Evolutionary conservation across 1,140 invertebrate species (phyloP), one percentile per base, ranked within the genome.

Genomic region (Pseudomyrmex pallidus): DNA sequence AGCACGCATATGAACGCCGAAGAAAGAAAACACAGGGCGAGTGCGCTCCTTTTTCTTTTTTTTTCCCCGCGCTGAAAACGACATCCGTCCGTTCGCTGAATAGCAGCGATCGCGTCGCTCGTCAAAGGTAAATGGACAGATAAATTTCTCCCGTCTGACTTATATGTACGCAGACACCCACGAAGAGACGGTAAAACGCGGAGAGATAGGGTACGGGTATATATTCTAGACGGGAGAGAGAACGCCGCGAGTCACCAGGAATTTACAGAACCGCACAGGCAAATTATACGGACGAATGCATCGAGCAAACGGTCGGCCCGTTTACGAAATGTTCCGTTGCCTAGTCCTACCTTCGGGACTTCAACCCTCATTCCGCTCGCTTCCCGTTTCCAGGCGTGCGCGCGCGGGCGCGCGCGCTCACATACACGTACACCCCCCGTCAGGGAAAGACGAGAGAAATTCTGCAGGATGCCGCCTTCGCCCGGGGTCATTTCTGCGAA

Each of bases 271-370:
- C 67, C 72, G 86, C 73, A 87, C 82, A 85, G 83, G 86, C 87
- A 68, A 88, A 85, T 88, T 85, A 88, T 80, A 85, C 66, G 67
- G 80, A 74, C 72, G 86, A 82, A 85, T 83, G 83, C 76, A 70
- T 78, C 48, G 61, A 12, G 64, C 70, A 66, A 74, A 85, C 62
- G 35, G 67, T 73, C 35, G 46, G 63, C 59, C 74, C 70, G 76
- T 82, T 67, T 72, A 66, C 76, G 66, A 84, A 76, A 85, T 74
- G 83, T 87, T 82, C 57, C 61, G 3, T 57, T 87, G 74, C 52
- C 78, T 63, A 74, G 61, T 74, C 78, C 68, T 63, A 62, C 70
- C 78, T 74, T 63, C 78, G 74, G 56, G 59, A 13, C 68, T 56
- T 48, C 63, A 46, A 56, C 52, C 62, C 59, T 86, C 50, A 67